Conservation (phyloP, 2,797 vertebrate genomes). For the Rhinoraja longicauda region DNA sequence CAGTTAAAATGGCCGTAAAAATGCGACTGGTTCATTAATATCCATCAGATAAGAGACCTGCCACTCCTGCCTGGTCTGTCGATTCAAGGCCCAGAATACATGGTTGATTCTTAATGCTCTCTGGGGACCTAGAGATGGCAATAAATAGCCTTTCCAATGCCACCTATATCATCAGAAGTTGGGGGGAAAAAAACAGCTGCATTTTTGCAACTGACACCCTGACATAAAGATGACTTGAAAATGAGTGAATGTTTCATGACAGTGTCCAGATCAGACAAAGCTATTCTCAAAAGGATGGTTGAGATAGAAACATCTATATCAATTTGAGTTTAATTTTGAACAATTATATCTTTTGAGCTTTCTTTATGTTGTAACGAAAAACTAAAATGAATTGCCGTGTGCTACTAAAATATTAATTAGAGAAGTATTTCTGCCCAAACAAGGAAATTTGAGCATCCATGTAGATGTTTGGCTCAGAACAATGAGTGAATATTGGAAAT, state of each 20-base stretch:
- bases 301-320: not conserved
- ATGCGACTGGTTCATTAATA: not conserved
- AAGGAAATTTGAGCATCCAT: not conserved
- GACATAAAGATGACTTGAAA: not conserved
- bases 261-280: not conserved
- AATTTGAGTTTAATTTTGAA: not conserved
- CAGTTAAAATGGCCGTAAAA: conserved; percentile 9
- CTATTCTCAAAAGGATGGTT: not conserved
- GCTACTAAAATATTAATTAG: not conserved
- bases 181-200: not conserved
- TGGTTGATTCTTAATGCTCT: not conserved
- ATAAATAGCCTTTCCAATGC: not conserved
- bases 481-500: not conserved
- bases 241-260: not conserved
- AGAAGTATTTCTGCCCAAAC: not conserved
- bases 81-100: not conserved
- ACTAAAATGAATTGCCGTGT: not conserved
- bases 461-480: not conserved
- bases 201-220: not conserved
- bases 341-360: not conserved
- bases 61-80: not conserved
- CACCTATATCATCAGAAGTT: not conserved
- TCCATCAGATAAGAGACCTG: not conserved
- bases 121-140: not conserved
- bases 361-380: not conserved